A percentile compares a stretch with the other conserved stretches of the same genome.
Conservation (phyloP, 2,113 vertebrate species). For the Camelus bactrianus region DNA sequence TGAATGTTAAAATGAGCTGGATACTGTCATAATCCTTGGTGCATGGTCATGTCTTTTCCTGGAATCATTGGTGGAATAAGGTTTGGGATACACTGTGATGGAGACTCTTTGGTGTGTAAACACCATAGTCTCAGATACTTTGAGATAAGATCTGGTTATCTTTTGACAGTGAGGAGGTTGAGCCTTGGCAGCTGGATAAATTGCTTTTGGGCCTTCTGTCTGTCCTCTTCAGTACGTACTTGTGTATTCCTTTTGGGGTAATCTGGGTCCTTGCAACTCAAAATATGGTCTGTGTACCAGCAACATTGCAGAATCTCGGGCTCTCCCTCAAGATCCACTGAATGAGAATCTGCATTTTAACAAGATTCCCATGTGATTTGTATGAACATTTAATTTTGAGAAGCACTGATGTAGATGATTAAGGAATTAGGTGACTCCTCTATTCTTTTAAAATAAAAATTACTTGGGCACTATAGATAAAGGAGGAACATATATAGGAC, state of each 20-base stretch:
- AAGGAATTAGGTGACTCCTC: not conserved
- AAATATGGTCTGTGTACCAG: not conserved
- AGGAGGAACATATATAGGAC: not conserved
- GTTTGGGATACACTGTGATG: not conserved
- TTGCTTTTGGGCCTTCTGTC: not conserved
- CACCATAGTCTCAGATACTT: not conserved
- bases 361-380: not conserved
- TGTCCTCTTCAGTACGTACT: not conserved
- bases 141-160: not conserved
- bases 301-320: not conserved
- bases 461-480: not conserved
- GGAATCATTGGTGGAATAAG: not conserved
- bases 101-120: not conserved
- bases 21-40: not conserved
- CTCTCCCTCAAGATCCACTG: not conserved
- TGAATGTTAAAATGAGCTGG: not conserved
- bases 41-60: not conserved
- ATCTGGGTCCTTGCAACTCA: not conserved
- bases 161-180: slow-evolving; percentile 2
- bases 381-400: not conserved
- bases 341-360: not conserved
- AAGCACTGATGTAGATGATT: slow-evolving; percentile 15
- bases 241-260: not conserved
- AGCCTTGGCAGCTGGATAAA: not conserved
- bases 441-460: slow-evolving; percentile 17